Conservation (phyloP, 2,113 vertebrate species). For the Balaenoptera acutorostrata region DNA sequence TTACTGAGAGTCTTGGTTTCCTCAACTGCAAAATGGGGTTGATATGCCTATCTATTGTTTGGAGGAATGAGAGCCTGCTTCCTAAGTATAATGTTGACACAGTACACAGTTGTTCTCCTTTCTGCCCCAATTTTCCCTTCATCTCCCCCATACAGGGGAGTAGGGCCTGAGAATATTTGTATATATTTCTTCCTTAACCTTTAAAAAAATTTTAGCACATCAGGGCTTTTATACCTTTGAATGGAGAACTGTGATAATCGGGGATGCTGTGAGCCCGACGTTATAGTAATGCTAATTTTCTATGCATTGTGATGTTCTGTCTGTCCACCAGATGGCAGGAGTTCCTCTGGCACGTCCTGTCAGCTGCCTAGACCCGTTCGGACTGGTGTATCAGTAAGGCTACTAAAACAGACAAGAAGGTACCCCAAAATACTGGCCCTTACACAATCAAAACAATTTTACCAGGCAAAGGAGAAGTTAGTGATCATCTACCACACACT, state of each 20-base stretch:
- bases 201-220: neutral
- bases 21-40: neutral
- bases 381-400: neutral
- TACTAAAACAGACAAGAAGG: neutral
- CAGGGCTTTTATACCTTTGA: neutral
- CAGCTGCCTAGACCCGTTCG: neutral
- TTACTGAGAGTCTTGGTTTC: neutral
- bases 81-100: neutral
- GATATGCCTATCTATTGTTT: neutral
- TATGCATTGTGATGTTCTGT: neutral
- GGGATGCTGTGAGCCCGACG: neutral
- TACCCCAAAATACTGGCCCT: neutral
- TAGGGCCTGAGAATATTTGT: neutral
- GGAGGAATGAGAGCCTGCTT: neutral
- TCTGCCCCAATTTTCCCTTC: neutral
- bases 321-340: constrained; percentile 59
- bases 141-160: neutral
- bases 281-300: neutral
- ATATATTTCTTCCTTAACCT: neutral
- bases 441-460: neutral
- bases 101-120: neutral
- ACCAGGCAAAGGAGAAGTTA: neutral
- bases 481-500: neutral
- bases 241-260: neutral
- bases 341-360: neutral